Conservation (phyloP, 1,140 invertebrate genomes). For the Drosophila aff. region DNA sequence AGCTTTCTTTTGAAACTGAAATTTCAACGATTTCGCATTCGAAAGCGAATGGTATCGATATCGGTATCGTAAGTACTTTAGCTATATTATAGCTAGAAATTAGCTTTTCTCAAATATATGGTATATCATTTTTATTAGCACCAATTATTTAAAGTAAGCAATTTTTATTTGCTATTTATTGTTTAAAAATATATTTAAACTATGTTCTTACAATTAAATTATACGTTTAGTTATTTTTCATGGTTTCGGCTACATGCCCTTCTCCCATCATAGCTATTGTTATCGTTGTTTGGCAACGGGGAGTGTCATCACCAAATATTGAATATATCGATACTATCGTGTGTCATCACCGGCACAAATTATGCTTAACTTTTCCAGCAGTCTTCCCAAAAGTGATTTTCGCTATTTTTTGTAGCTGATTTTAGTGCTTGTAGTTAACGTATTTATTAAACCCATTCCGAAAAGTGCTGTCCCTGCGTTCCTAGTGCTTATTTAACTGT, state of each 20-base stretch:
- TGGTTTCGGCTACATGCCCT: too few species aligned
- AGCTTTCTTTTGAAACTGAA: slow-evolving; percentile 37
- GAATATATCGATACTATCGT: too few species aligned
- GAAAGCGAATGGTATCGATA: slow-evolving; percentile 3
- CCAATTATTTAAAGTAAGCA: too few species aligned
- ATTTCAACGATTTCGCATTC: slow-evolving; percentile 8
- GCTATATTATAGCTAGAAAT: neutral
- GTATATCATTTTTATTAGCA: too few species aligned
- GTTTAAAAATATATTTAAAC: too few species aligned
- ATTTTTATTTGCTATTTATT: too few species aligned
- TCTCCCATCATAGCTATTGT: neutral
- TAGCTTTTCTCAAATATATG: too few species aligned
- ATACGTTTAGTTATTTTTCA: too few species aligned
- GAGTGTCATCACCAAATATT: neutral
- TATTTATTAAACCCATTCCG: slow-evolving; percentile 14
- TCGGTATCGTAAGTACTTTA: neutral
- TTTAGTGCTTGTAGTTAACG: slow-evolving; percentile 25
- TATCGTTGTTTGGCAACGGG: neutral
- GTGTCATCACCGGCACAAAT: neutral
- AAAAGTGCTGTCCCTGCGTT: slow-evolving; percentile 5
- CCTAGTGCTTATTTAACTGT: slow-evolving; percentile 3
- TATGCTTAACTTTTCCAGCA: slow-evolving; percentile 36
- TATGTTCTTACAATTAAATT: too few species aligned
- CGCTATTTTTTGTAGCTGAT: slow-evolving; percentile 20
- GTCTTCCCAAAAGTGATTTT: slow-evolving; percentile 38